Evolutionary conservation across 1,140 invertebrate genomes (phyloP), one percentile per base, ranked within the genome.

Genomic region (Rhyzopertha dominica): DNA sequence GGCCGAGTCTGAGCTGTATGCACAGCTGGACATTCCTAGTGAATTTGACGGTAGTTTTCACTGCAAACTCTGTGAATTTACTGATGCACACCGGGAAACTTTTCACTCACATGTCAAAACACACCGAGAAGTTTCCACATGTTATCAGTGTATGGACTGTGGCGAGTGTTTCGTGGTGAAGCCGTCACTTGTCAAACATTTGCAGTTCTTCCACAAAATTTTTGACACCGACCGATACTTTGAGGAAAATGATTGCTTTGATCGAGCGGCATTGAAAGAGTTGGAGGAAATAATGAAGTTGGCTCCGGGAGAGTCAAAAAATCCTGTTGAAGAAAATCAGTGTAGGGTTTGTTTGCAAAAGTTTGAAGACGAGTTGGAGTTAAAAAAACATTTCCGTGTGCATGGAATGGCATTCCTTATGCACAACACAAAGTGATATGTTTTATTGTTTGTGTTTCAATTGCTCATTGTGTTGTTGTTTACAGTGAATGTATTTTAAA

Each of bases 381-480:
- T 75, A 44, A 67, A 72, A 49, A 81, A 79, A 63, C 81, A 82
- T 59, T 73, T 78, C 18, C 68, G 80, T 51, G 72, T 75, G 17
- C 81, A 82, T 61, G 80, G 80, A 1, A 82, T 81, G 79, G 79
- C 80, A 3, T 82, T 82, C 60, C 55, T 82, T 3, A 72, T 68
- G 51, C 71, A 69, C 56, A 74, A 69, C n/a, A n/a, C n/a, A n/a
- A n/a, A n/a, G n/a, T n/a, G n/a, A n/a, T n/a, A n/a, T n/a, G n/a
- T n/a, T n/a, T n/a, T n/a, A n/a, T n/a, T n/a, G n/a, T n/a, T n/a
- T n/a, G n/a, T n/a, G n/a, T n/a, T n/a, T n/a, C n/a, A n/a, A n/a
- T n/a, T n/a, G n/a, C n/a, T n/a, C n/a, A n/a, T n/a, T n/a, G n/a
- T n/a, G n/a, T n/a, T n/a, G n/a, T n/a, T n/a, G n/a, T n/a, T n/a